Evolutionary conservation across 1,140 invertebrate species (phyloP).

Genomic region (Ceratina australensis): DNA sequence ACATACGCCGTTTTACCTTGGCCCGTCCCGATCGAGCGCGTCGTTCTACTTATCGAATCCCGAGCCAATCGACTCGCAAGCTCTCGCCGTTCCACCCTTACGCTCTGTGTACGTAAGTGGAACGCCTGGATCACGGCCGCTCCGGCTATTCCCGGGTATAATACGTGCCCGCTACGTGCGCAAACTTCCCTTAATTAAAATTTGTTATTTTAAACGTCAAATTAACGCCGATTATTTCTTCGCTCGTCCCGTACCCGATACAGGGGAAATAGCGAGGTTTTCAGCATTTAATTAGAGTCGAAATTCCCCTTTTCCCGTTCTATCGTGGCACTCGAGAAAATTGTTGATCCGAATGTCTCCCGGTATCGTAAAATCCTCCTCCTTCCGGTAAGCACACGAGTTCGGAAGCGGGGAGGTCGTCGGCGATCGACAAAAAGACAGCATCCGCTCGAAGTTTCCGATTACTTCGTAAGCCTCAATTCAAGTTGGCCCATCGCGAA

Average conservation of each 20-base stretch:
- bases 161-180: not conserved
- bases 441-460: constrained; percentile 45
- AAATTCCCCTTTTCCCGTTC: not conserved
- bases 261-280: too few relatives aligned
- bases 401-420: constrained; percentile 3
- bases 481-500: constrained; percentile 55
- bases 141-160: not conserved
- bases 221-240: constrained; percentile 9
- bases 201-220: constrained; percentile 11
- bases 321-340: not conserved
- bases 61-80: constrained; percentile 24
- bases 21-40: not conserved
- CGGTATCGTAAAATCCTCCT: constrained; percentile 16
- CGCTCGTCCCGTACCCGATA: too few relatives aligned
- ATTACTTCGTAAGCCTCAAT: constrained; percentile 58
- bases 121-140: not conserved
- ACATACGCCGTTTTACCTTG: constrained; percentile 52
- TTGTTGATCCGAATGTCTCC: not conserved
- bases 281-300: too few relatives aligned
- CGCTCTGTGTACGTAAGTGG: constrained; percentile 10
- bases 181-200: constrained; percentile 38
- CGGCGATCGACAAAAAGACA: not conserved
- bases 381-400: not conserved
- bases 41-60: constrained; percentile 52
- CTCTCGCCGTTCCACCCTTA: constrained; percentile 14